phyloP scores from a whole-genome alignment of 2,113 vertebrate species.

The Alouatta palliata region DNA sequence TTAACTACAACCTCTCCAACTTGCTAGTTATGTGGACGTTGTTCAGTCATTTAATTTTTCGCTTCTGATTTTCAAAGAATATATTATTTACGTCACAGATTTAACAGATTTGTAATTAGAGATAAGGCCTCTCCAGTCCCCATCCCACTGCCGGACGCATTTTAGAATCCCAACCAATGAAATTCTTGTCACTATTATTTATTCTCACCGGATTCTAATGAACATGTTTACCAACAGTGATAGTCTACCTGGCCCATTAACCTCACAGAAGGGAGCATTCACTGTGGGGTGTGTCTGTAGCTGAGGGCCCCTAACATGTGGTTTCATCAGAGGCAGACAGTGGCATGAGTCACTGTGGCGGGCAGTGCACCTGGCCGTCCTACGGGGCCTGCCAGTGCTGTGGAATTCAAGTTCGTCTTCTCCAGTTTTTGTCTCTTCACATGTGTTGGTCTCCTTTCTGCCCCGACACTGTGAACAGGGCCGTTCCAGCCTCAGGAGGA shows the following conservation, averaged over 20 bases:
- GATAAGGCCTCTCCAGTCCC: neutral
- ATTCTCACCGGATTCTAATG: neutral
- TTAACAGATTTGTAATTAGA: neutral
- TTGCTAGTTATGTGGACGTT: neutral
- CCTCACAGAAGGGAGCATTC: neutral
- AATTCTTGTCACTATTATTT: neutral
- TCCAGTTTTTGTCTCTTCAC: neutral
- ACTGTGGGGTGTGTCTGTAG: neutral
- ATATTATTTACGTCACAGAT: neutral
- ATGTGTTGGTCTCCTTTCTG: neutral
- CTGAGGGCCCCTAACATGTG: neutral
- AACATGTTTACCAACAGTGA: neutral
- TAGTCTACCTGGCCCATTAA: neutral
- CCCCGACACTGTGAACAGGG: neutral
- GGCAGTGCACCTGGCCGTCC: neutral
- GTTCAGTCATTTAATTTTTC: neutral
- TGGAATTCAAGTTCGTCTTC: neutral
- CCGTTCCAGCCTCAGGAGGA: neutral
- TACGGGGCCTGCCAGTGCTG: neutral
- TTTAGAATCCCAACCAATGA: neutral
- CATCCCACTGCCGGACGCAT: neutral
- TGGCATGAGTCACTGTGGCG: rapidly evolving
- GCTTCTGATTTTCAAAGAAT: neutral
- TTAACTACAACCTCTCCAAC: neutral
- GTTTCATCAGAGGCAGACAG: neutral